Percentiles rank a stretch among this genome's conserved stretches.
Evolutionary conservation across 1,140 invertebrate species (phyloP).

Genomic region (Diabrotica virgifera): DNA sequence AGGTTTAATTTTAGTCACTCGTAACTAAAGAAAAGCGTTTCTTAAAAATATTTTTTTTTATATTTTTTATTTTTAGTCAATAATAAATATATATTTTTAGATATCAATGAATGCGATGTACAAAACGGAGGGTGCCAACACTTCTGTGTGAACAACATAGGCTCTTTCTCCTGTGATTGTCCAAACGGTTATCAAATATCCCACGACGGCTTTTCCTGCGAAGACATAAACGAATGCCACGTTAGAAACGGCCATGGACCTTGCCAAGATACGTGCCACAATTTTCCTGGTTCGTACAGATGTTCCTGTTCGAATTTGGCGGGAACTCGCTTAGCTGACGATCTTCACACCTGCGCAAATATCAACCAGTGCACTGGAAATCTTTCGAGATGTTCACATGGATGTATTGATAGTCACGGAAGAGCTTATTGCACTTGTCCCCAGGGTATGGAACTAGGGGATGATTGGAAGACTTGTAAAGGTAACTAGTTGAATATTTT

Average conservation of each 20-base stretch:
- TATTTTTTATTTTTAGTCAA: neutral
- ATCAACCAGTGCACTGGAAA: conserved; percentile 34
- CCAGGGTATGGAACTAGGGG: conserved; percentile 30
- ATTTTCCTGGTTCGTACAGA: conserved; percentile 49
- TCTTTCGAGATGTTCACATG: conserved; percentile 31
- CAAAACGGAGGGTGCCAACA: conserved; percentile 55
- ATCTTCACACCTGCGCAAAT: conserved; percentile 51
- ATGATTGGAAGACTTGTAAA: conserved; percentile 34
- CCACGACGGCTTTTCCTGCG: conserved; percentile 54
- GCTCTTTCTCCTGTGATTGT: conserved; percentile 74
- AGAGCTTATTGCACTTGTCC: conserved; percentile 34
- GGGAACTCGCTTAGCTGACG: conserved; percentile 47
- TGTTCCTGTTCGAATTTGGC: conserved; percentile 50
- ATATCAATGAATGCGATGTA: conserved; percentile 67
- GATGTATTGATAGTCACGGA: conserved; percentile 30
- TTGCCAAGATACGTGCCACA: conserved; percentile 64
- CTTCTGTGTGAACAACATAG: conserved; percentile 65
- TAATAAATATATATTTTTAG: conserved; percentile 42
- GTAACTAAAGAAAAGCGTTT: too few species aligned
- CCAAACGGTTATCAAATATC: conserved; percentile 66
- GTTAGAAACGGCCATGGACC: conserved; percentile 68
- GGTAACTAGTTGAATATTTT: conserved; percentile 15
- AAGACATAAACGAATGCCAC: conserved; percentile 79
- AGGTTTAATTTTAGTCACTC: too few species aligned
- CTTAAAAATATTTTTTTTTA: too few species aligned